Evolutionary conservation across 2,888 invertebrate genomes (phyloP).

Genomic region (Plebejus melissa): DNA sequence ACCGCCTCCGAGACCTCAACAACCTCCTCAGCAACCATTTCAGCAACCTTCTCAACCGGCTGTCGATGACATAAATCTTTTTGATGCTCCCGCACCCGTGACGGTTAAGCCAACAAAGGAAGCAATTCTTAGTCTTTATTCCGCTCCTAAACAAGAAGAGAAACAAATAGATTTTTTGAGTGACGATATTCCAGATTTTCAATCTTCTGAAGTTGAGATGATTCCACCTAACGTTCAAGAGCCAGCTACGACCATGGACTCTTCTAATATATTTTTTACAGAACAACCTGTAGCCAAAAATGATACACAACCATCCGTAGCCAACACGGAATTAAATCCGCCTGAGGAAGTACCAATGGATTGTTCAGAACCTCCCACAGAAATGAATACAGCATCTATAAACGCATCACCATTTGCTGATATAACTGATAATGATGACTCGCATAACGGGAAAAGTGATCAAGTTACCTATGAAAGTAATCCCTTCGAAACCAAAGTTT

Average conservation of each 20-base stretch:
- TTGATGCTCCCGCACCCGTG: slow-evolving; percentile 77
- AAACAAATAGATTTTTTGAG: slow-evolving; percentile 78
- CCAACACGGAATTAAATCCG: slow-evolving; percentile 31
- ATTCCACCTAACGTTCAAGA: slow-evolving; percentile 45
- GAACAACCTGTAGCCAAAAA: slow-evolving; percentile 34
- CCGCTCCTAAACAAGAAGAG: slow-evolving; percentile 63
- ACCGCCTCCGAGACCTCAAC: slow-evolving; percentile 70
- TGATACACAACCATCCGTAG: slow-evolving; percentile 37
- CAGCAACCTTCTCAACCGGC: slow-evolving; percentile 57
- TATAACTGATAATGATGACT: slow-evolving; percentile 42
- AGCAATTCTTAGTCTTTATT: slow-evolving; percentile 80
- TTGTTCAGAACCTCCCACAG: slow-evolving; percentile 54
- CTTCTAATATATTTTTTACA: slow-evolving; percentile 37
- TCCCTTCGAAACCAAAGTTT: slow-evolving; percentile 55
- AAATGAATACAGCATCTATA: slow-evolving; percentile 41
- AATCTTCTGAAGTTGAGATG: slow-evolving; percentile 40
- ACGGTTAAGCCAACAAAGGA: slow-evolving; percentile 76
- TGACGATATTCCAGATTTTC: slow-evolving; percentile 69
- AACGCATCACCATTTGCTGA: slow-evolving; percentile 59
- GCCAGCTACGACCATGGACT: slow-evolving; percentile 40
- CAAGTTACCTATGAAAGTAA: slow-evolving; percentile 51
- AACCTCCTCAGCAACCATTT: slow-evolving; percentile 59
- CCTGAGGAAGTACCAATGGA: slow-evolving; percentile 53
- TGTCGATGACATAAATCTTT: slow-evolving; percentile 74
- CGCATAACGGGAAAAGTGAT: slow-evolving; percentile 38